These are phyloP conservation scores for Sarcophaga variegata DNA, from an alignment of 2,888 invertebrate genomes.

Conservation along the genomic window DNA sequence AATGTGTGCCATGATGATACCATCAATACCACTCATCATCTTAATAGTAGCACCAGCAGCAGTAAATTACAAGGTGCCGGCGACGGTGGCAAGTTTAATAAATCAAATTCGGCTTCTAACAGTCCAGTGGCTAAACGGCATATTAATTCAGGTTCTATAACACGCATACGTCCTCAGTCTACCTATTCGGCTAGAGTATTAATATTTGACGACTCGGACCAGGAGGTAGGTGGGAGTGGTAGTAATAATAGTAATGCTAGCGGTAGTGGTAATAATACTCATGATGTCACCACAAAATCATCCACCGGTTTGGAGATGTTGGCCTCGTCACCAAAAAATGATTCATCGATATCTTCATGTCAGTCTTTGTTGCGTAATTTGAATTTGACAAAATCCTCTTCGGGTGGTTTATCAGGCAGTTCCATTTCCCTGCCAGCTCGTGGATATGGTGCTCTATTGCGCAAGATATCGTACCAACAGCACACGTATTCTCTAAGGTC, in stretches of 20 bases:
- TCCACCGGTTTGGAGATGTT: slow-evolving; percentile 75
- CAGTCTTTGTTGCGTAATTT: slow-evolving; percentile 75
- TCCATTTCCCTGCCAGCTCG: slow-evolving; percentile 79
- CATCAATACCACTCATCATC: slow-evolving; percentile 62
- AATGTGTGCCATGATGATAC: slow-evolving; percentile 71
- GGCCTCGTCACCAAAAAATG: slow-evolving; percentile 75
- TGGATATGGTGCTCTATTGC: slow-evolving; percentile 77
- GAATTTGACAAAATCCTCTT: slow-evolving; percentile 80
- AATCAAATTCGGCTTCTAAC: slow-evolving; percentile 64
- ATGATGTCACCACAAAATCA: slow-evolving; percentile 63
- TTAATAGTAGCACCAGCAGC: slow-evolving; percentile 18
- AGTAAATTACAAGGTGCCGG: slow-evolving; percentile 33
- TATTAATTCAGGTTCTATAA: slow-evolving; percentile 72
- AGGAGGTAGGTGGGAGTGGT: slow-evolving; percentile 79
- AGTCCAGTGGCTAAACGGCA: slow-evolving; percentile 78
- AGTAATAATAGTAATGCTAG: slow-evolving; percentile 61
- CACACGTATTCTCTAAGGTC: slow-evolving; percentile 80
- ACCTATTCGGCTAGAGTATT: slow-evolving; percentile 89
- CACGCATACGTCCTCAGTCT: slow-evolving; percentile 83
- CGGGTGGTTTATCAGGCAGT: slow-evolving; percentile 80
- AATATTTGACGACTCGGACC: slow-evolving; percentile 88
- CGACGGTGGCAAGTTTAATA: slow-evolving; percentile 57
- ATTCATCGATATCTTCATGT: slow-evolving; percentile 71
- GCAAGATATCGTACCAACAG: slow-evolving; percentile 81
- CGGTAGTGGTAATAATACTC: slow-evolving; percentile 59